Evolutionary conservation across 2,888 invertebrate species (phyloP), one percentile per base, ranked within the genome.

Genomic region (Octodonta nipae): DNA sequence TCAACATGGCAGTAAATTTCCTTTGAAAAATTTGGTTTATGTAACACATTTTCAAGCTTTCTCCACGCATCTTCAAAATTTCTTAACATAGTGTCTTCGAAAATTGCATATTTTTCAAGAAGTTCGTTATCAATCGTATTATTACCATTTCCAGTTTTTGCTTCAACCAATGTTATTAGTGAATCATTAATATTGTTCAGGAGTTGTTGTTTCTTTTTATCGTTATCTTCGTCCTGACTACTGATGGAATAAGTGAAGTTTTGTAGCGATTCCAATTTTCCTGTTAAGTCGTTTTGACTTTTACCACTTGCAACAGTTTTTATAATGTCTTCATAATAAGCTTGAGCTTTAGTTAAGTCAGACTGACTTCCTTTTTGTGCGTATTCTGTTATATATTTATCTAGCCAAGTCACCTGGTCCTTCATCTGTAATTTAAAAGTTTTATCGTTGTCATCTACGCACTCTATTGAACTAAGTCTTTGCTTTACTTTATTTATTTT

Each of bases 241-340:
- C 37, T 37, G 13, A 47, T 30, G 15, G 34, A 33, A 2, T 40
- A 24, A 6, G 45, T 34, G 2, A 43, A 44, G 20, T 34, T 33
- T 4, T 38, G 34, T 13, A 47, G 30, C 16, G 29, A 38, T 20
- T 40, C 30, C 4, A 47, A 30, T 27, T 42, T 40, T 2, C 24
- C 35, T 17, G 36, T 29, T 6, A 43, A 37, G 12, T 39, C 35
- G 11, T 42, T 32, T 24, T 37, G 32, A 17, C 44, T 36, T 15
- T 26, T 37, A 8, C 44, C 39, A 15, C 35, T 40, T 1, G 39
- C 39, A 10, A 44, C 42, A 13, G 42, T 41, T 22, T 31, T 40
- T 11, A 44, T 32, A 8, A 45, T 31, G 13, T 41, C 37, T 20
- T 47, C 43, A 15, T 43, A 44, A 10, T 28, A 42, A 5, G 35